Evolutionary conservation across 2,113 vertebrate genomes (phyloP), one percentile per base, ranked within the genome.

Genomic region (Upupa epops): DNA sequence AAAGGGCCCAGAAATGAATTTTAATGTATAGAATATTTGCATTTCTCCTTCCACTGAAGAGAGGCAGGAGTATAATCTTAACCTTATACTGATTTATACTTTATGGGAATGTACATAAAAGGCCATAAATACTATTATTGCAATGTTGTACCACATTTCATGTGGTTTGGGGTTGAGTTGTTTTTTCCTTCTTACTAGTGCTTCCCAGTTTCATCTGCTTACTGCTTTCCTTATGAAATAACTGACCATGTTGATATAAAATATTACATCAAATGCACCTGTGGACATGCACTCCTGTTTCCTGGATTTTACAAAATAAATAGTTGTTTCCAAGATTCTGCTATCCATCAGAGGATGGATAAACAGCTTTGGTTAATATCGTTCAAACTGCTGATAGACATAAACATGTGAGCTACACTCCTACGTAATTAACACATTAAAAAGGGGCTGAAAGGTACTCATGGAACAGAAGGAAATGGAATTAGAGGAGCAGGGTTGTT

Each of bases 101-200:
- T 93, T 85, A 83, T 94, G 91, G 60, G 71, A 96, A 96, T 77
- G 54, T 83, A 93, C 29, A 46, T 77, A 96, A 95, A 96, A 96
- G 69, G 86, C 40, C 88, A 97, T 97, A 97, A 97, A 97, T 97
- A 97, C 65, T 92, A 91, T 89, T 86, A 92, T 92, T 96, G 77
- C 65, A 92, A 83, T 97, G 97, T 95, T 87, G 55, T 90, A 84
- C 90, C 81, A 49, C 90, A 96, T 96, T 97, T 94, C 85, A 96
- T 93, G 60, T 52, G 5, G 40, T 94, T 95, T 95, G 40, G 40
- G 40, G 40, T 42, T 42, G 15, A 61, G 56, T 93, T 89, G 72
- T 93, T 89, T 49, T 11, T 52, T 85, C 2, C 48, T 79, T 86
- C 88, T 95, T 75, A 58, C 51, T 96, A 81, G 85, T 80, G 86